Evolutionary conservation across 1,140 invertebrate species (phyloP).

Genomic region (Ceratitis capitata): DNA sequence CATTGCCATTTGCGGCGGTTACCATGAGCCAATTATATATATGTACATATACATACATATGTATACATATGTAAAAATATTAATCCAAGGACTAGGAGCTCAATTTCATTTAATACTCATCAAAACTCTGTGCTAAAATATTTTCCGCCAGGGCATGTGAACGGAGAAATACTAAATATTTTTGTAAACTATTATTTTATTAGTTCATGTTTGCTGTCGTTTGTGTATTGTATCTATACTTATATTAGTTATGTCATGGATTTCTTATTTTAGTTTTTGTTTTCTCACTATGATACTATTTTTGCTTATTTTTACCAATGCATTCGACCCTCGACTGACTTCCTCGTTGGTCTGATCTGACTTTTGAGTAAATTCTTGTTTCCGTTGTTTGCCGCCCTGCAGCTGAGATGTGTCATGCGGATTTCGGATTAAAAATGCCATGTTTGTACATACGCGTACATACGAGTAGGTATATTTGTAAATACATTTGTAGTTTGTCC

Average conservation of each 20-base stretch:
- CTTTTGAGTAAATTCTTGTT: neutral
- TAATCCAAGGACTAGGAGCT: too few species aligned
- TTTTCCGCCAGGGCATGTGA: neutral
- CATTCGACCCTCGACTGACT: neutral
- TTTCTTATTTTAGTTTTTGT: constrained; percentile 9
- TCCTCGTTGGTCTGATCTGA: neutral
- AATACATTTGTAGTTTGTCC: too few species aligned
- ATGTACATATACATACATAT: too few species aligned
- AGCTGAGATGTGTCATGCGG: neutral
- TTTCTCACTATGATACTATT: neutral
- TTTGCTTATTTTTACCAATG: too few species aligned
- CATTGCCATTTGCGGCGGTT: too few species aligned
- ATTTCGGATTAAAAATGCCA: neutral
- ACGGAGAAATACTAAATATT: neutral
- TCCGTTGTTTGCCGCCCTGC: neutral
- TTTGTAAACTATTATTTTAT: neutral
- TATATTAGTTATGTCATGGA: neutral
- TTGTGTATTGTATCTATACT: neutral
- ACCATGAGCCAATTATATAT: too few species aligned
- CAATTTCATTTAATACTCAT: too few species aligned
- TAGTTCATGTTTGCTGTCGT: too few species aligned
- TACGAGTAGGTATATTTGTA: too few species aligned
- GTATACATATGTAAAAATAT: too few species aligned
- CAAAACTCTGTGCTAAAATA: too few species aligned
- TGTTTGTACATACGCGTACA: neutral